Evolutionary conservation across 2,888 invertebrate species (phyloP), one percentile per base, ranked within the genome.

Genomic region (Drosophila quinaria): DNA sequence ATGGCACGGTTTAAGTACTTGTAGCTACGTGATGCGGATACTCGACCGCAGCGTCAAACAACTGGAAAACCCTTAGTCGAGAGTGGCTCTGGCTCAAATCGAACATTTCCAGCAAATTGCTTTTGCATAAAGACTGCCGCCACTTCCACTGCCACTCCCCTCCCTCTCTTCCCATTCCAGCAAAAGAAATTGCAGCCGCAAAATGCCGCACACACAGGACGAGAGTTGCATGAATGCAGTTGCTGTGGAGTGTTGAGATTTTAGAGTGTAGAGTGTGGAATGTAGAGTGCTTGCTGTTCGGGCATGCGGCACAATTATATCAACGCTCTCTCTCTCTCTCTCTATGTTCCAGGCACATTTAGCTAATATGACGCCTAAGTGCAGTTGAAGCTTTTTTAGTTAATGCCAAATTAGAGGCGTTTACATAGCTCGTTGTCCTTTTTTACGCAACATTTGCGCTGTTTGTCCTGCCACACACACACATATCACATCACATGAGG

Each of bases 81-180:
- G 66, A 39, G 50, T 55, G 35, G 25, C 61, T 58, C 51, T 55
- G 61, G 74, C 76, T 29, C 8, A 78, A 90, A 91, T 90, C 91
- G 90, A 90, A 87, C 89, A 83, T 91, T 90, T 90, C 91, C 91
- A 89, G 87, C 84, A 91, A 91, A 91, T 90, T 90, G 88, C 91
- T 79, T 89, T 87, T 85, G 81, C 89, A 90, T 90, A 91, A 91
- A 91, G 90, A 81, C 83, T 63, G 72, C 59, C 76, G 70, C 72
- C 61, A 74, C 78, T 80, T 77, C 74, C 74, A 64, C 64, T 62
- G 64, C 33, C 70, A 65, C 55, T 9, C 15, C 22, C 15, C 33
- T 5, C 17, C 10, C 25, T 15, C 11, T 11, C 5, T 11, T 9
- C 9, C 9, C 9, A 5, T 6, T 13, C 39, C 42, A 13, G 19